phyloP scores from a whole-genome alignment of 2,113 vertebrate species.

The Thunnus maccoyii region DNA sequence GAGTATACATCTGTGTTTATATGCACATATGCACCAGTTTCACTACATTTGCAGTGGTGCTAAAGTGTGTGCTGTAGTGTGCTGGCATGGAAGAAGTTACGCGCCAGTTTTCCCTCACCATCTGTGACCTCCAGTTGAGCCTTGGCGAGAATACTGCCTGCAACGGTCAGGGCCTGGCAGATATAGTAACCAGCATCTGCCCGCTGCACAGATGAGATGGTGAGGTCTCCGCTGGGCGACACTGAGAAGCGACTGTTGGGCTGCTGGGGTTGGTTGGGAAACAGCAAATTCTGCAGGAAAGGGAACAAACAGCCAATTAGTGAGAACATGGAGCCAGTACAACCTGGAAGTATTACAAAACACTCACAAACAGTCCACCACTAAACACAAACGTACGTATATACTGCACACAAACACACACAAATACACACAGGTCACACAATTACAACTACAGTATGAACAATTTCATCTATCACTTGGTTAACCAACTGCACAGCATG shows the following conservation, averaged over 20 bases:
- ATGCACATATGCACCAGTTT: conserved; percentile 6
- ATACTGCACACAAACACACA: not conserved
- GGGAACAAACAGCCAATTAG: conserved; percentile 59
- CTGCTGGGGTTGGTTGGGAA: conserved; percentile 97
- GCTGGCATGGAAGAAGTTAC: conserved; percentile 42
- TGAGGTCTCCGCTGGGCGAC: conserved; percentile 94
- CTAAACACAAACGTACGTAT: not conserved
- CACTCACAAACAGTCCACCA: not conserved
- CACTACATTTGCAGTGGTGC: conserved; percentile 6
- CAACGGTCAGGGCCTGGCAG: conserved; percentile 98
- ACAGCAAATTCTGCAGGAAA: conserved; percentile 92
- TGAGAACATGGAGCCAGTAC: conserved; percentile 46
- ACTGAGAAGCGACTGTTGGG: conserved; percentile 95
- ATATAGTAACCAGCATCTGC: conserved; percentile 96
- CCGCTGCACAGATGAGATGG: conserved; percentile 93
- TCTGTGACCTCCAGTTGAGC: conserved; percentile 99
- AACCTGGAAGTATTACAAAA: conserved; percentile 56
- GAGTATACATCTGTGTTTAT: conserved; percentile 1
- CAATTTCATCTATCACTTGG: conserved; percentile 43
- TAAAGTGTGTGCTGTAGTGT: conserved; percentile 25
- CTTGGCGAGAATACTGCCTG: conserved; percentile 98
- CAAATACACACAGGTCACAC: conserved; percentile 20
- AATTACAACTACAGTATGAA: conserved; percentile 34
- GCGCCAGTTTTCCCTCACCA: conserved; percentile 85
- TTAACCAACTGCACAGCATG: conserved; percentile 44